These are phyloP conservation scores for Rhopalosiphum padi DNA, from an alignment of 1,140 invertebrate species.

Conservation along the genomic window DNA sequence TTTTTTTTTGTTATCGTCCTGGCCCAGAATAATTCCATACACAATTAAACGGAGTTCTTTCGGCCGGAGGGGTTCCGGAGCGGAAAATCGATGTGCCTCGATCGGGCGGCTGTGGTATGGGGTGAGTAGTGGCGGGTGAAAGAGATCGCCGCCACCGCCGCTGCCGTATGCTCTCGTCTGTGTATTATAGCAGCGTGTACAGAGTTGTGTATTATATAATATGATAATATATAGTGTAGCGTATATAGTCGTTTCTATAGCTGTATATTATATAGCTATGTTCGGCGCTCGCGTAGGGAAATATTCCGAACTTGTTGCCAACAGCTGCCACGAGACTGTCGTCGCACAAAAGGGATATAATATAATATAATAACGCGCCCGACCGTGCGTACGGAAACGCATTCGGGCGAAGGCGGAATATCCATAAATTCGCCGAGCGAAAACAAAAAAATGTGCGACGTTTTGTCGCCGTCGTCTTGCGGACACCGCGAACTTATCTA, in stretches of 20 bases:
- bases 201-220: not conserved
- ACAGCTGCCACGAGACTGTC: constrained; percentile 14
- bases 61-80: constrained; percentile 31
- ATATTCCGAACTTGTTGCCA: constrained; percentile 53
- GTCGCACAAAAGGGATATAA: not conserved
- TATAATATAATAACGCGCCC: constrained; percentile 30
- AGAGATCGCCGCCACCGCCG: constrained; percentile 30
- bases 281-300: not conserved
- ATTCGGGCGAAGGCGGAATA: not conserved
- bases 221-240: not conserved
- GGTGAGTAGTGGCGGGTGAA: not conserved
- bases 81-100: constrained; percentile 48
- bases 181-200: not conserved
- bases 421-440: not conserved
- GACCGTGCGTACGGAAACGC: constrained; percentile 22
- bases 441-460: not conserved
- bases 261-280: not conserved
- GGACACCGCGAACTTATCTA: not conserved
- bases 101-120: no score
- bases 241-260: not conserved
- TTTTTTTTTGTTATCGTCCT: constrained; percentile 43
- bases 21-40: constrained; percentile 48
- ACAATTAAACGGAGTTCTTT: constrained; percentile 55
- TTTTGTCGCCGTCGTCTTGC: not conserved
- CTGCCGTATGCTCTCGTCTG: constrained; percentile 19